A percentile compares a stretch with the other conserved stretches of the same genome.
phyloP scores from a whole-genome alignment of 2,888 invertebrate genomes.

The Lissocephala sabroskyi region DNA sequence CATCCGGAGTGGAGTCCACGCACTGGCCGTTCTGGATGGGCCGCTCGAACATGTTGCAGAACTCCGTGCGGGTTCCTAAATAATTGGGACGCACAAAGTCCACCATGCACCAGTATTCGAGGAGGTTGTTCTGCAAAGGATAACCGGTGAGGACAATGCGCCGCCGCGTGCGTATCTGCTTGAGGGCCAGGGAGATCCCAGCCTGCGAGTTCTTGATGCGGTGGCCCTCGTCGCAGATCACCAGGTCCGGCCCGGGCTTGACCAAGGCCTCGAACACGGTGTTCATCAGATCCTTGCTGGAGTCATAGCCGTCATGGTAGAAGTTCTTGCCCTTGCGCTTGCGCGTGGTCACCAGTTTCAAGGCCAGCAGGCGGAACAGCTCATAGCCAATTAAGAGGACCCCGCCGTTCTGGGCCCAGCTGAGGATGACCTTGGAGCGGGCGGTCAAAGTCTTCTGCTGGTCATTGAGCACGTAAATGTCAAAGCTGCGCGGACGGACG shows the following conservation, averaged over 20 bases:
- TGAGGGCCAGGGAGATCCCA: constrained; percentile 94
- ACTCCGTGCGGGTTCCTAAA: constrained; percentile 96
- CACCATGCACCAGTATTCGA: constrained; percentile 99
- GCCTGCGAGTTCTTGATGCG: constrained; percentile 98
- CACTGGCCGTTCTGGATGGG: constrained; percentile 99
- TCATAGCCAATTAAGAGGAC: constrained; percentile 98
- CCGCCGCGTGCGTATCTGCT: constrained; percentile 94
- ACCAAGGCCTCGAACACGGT: constrained; percentile 89
- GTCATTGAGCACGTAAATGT: constrained; percentile 93
- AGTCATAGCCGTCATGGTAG: constrained; percentile 72
- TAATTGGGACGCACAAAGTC: constrained; percentile 98
- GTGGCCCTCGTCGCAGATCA: constrained; percentile 98
- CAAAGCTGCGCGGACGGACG: constrained; percentile 87
- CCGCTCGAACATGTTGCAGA: constrained; percentile 98
- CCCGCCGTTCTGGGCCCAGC: constrained; percentile 92
- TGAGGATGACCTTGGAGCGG: constrained; percentile 87
- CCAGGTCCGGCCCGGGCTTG: constrained; percentile 92
- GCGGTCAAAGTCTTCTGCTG: constrained; percentile 92
- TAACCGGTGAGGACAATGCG: constrained; percentile 97
- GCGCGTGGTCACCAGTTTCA: constrained; percentile 77
- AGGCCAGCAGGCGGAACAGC: constrained; percentile 90
- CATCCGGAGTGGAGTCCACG: constrained; percentile 95
- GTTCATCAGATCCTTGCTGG: constrained; percentile 83
- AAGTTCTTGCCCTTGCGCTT: constrained; percentile 74
- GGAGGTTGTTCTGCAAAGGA: constrained; percentile 96